A percentile compares a stretch with the other conserved stretches of the same genome.
Conservation (phyloP, 1,140 invertebrate genomes). For the Drosophila kepulauana region DNA sequence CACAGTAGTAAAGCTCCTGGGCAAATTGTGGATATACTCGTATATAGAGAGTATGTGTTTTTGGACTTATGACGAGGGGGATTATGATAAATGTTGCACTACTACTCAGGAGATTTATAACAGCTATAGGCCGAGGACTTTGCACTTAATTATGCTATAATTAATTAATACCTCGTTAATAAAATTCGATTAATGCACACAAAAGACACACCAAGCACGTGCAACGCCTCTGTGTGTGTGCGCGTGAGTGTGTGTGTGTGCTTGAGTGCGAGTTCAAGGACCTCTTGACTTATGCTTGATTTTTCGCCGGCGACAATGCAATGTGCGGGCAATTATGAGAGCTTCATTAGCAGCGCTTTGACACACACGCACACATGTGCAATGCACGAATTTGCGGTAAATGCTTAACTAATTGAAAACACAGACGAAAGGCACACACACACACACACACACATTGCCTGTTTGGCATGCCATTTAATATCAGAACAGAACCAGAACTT, state of each 20-base stretch:
- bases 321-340: slow-evolving; percentile 21
- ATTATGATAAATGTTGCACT: slow-evolving; percentile 1
- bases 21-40: too few relatives aligned
- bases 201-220: not conserved
- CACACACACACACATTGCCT: not conserved
- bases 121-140: not conserved
- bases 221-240: too few relatives aligned
- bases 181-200: slow-evolving; percentile 3
- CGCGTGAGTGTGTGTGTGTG: too few relatives aligned
- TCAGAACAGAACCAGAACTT: not conserved
- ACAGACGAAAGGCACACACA: slow-evolving; percentile 12
- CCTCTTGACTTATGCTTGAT: slow-evolving; percentile 1
- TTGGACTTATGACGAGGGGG: not conserved
- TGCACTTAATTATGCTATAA: slow-evolving; percentile 2
- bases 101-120: not conserved
- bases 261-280: not conserved
- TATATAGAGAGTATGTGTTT: too few relatives aligned
- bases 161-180: slow-evolving; percentile 7
- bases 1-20: not conserved
- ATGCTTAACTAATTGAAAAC: slow-evolving; percentile 37
- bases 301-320: not conserved
- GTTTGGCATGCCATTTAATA: slow-evolving; percentile 1
- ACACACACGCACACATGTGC: not conserved
- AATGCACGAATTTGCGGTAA: slow-evolving; percentile 24
- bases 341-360: slow-evolving; percentile 32